Evolutionary conservation across 1,140 invertebrate species (phyloP).

Genomic region (Musca vetustissima): DNA sequence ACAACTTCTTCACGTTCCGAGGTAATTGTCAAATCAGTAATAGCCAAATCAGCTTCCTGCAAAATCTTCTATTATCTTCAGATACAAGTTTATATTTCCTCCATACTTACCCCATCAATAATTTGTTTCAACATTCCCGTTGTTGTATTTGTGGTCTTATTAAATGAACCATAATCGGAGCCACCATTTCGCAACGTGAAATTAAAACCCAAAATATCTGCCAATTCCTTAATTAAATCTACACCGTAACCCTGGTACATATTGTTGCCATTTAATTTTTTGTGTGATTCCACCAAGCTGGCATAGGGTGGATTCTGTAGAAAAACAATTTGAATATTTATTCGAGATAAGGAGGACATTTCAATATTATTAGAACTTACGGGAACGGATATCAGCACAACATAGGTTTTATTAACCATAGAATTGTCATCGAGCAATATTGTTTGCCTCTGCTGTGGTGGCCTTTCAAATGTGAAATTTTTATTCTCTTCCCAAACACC

Average conservation of each 20-base stretch:
- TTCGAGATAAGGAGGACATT: constrained; percentile 32
- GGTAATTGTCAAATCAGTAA: constrained; percentile 89
- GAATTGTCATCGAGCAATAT: constrained; percentile 57
- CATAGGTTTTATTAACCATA: constrained; percentile 80
- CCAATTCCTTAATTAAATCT: constrained; percentile 78
- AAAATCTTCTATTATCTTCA: neutral
- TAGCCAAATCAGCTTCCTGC: constrained; percentile 77
- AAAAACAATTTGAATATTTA: neutral
- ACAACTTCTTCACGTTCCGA: constrained; percentile 78
- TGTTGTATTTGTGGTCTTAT: constrained; percentile 71
- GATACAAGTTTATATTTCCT: too few species aligned
- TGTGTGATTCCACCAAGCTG: constrained; percentile 75
- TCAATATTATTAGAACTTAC: constrained; percentile 58
- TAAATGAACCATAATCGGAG: constrained; percentile 72
- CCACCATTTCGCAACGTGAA: constrained; percentile 78
- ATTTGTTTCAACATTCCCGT: constrained; percentile 86
- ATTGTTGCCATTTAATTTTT: constrained; percentile 73
- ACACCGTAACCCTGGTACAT: constrained; percentile 80
- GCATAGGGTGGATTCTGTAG: constrained; percentile 77
- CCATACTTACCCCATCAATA: constrained; percentile 73
- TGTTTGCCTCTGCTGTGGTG: constrained; percentile 29
- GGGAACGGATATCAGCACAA: constrained; percentile 75
- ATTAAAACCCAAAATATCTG: constrained; percentile 78
- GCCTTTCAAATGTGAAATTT: constrained; percentile 45
- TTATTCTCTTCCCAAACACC: constrained; percentile 70